Percentiles rank a stretch among this genome's conserved stretches.
Evolutionary conservation across 2,797 vertebrate species (phyloP).

Genomic region (Carduelis carduelis): DNA sequence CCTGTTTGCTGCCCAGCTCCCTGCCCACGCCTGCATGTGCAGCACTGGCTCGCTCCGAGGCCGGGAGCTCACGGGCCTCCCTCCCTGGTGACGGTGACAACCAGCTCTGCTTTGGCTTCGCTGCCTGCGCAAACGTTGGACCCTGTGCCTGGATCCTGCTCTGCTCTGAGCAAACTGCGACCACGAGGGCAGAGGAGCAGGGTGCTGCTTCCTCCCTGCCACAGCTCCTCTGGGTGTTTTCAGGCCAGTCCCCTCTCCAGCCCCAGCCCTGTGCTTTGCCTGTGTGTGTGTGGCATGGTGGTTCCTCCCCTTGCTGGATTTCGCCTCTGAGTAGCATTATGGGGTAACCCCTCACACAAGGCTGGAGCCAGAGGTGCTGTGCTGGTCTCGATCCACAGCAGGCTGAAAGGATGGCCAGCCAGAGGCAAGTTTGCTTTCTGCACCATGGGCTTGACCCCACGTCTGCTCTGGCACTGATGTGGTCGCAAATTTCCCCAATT

Average conservation of each 20-base stretch:
- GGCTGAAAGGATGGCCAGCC: neutral
- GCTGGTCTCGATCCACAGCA: neutral
- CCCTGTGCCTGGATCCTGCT: neutral
- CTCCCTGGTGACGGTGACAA: neutral
- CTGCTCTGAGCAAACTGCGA: neutral
- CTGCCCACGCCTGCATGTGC: constrained; percentile 64
- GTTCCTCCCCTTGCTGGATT: neutral
- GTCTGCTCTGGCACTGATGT: fast-evolving
- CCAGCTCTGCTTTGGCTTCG: constrained; percentile 53
- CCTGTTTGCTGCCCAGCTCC: neutral
- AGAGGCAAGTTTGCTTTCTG: neutral
- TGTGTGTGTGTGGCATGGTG: constrained; percentile 14
- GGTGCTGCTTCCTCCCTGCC: neutral
- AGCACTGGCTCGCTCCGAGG: neutral
- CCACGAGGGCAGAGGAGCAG: neutral
- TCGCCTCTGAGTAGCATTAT: neutral
- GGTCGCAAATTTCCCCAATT: neutral
- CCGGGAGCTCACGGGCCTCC: neutral
- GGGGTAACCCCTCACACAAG: constrained; percentile 10
- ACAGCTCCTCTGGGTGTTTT: constrained; percentile 18
- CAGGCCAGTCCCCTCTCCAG: constrained; percentile 24
- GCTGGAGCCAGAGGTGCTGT: constrained; percentile 36
- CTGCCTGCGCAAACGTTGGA: constrained; percentile 47
- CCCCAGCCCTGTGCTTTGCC: constrained; percentile 23
- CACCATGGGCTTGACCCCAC: neutral